A percentile compares a stretch with the other conserved stretches of the same genome.
Conservation (phyloP, 2,113 vertebrate genomes). For the Trichomycterus rosablanca region DNA sequence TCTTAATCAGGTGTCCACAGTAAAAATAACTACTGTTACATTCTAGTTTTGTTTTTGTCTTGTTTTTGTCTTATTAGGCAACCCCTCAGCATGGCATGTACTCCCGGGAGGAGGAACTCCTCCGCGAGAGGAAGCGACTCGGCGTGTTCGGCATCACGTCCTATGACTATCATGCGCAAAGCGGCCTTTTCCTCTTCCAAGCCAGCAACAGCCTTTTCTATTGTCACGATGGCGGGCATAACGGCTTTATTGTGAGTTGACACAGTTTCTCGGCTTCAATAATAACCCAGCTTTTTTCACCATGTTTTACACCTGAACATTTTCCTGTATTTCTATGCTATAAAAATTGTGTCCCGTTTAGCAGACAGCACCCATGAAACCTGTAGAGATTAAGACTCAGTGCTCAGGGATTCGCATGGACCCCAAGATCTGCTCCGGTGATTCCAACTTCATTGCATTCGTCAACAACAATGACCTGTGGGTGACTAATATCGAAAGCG, state of each 20-base stretch:
- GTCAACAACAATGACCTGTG: constrained; percentile 93
- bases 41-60: too few relatives aligned
- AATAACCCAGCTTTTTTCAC: too few relatives aligned
- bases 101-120: constrained; percentile 89
- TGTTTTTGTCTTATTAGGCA: constrained; percentile 63
- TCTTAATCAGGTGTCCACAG: too few relatives aligned
- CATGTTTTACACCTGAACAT: too few relatives aligned
- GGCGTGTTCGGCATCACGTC: constrained; percentile 96
- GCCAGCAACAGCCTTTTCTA: constrained; percentile 97
- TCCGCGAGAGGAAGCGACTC: constrained; percentile 89
- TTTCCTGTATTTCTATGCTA: too few relatives aligned
- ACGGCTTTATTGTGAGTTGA: constrained; percentile 88
- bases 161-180: constrained; percentile 90
- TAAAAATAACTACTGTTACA: too few relatives aligned
- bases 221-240: constrained; percentile 88
- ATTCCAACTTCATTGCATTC: constrained; percentile 89
- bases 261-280: neutral
- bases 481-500: constrained; percentile 84
- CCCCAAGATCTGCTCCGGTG: constrained; percentile 88
- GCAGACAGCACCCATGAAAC: constrained; percentile 89
- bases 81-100: constrained; percentile 92
- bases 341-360: constrained; percentile 51
- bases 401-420: constrained; percentile 94
- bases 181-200: constrained; percentile 95
- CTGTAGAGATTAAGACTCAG: constrained; percentile 90